Percentiles rank a stretch among this genome's conserved stretches.
phyloP scores from a whole-genome alignment of 30 jellyfish, hydroid and myxozoan species.

The Cassiopea andromeda region DNA sequence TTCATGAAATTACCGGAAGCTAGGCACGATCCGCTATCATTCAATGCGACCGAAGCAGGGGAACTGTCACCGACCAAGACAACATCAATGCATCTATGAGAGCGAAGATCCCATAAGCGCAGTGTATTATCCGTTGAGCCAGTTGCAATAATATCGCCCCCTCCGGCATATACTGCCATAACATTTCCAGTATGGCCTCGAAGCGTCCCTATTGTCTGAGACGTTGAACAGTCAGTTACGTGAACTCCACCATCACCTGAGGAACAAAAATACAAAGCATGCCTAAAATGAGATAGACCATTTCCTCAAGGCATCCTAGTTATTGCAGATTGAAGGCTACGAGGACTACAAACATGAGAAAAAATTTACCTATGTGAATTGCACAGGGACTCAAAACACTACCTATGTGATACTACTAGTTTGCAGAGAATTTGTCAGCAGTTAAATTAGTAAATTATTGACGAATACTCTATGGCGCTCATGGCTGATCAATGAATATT shows the following conservation, averaged over 20 bases:
- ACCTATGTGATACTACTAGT: no score
- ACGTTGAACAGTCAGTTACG: constrained; percentile 85
- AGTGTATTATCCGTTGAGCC: constrained; percentile 94
- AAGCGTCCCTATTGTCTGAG: constrained; percentile 84
- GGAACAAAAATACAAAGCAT: background rate
- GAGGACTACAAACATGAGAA: no score
- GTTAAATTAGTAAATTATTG: no score
- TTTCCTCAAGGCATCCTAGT: no score
- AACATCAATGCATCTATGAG: constrained; percentile 94
- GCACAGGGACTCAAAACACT: no score
- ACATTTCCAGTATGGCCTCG: constrained; percentile 96
- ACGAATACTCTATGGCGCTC: no score
- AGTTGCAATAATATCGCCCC: constrained; percentile 87
- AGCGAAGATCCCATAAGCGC: constrained; percentile 95
- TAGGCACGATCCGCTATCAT: constrained; percentile 64
- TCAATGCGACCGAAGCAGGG: constrained; percentile 96
- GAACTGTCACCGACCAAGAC: constrained; percentile 91
- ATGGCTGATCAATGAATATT: no score
- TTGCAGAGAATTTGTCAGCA: no score
- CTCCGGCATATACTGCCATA: constrained; percentile 93
- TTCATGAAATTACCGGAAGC: constrained; percentile 82
- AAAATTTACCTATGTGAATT: no score
- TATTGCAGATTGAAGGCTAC: no score
- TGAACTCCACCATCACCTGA: constrained; percentile 91
- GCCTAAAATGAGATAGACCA: no score